Evolutionary conservation across 2,797 vertebrate species (phyloP), one percentile per base, ranked within the genome.

Genomic region (Pseudochaenichthys georgianus): DNA sequence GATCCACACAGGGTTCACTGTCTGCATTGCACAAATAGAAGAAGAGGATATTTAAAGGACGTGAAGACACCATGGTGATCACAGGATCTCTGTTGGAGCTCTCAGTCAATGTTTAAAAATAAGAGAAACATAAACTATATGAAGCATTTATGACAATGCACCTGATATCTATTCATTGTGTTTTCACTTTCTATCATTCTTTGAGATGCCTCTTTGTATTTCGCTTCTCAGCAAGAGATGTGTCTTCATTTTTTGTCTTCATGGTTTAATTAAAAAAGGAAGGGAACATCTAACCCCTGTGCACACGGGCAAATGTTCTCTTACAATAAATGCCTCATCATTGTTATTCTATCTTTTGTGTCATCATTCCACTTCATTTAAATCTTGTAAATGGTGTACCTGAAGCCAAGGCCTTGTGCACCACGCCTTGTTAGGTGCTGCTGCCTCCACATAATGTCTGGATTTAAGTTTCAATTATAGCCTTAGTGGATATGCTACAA

Each of bases 311-410:
- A 55, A 67, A 57, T 45, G 23, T 63, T 89, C 61, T 79, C 80
- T 16, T 21, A 60, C 72, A 93, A 89, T 91, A 93, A 93, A 91
- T 3, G 28, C n/a, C 1, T 21, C 28, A 66, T 64, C 75, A 70
- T 72, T 75, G 28, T 48, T 53, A 28, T 5, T 50, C 41, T 73
- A 66, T 55, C 41, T 69, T 42, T 4, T 17, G 53, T 84, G 75
- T 87, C 45, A 10, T 86, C 64, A 73, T 86, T 81, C 31, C 21
- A 28, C n/a, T 67, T 47, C 2, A 21, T 70, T 53, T 43, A 3
- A 21, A 31, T 3, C 31, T 69, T 60, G 1, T 15, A 17, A 43
- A 41, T 16, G 3, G 43, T 23, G 28, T 2, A 54, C 54, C 54
- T 64, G 57, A 66, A 38, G 34, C 12, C 0, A 7, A 19, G 10